phyloP scores from a whole-genome alignment of 2,797 vertebrate genomes.

The Pangasius sanitwongsei region DNA sequence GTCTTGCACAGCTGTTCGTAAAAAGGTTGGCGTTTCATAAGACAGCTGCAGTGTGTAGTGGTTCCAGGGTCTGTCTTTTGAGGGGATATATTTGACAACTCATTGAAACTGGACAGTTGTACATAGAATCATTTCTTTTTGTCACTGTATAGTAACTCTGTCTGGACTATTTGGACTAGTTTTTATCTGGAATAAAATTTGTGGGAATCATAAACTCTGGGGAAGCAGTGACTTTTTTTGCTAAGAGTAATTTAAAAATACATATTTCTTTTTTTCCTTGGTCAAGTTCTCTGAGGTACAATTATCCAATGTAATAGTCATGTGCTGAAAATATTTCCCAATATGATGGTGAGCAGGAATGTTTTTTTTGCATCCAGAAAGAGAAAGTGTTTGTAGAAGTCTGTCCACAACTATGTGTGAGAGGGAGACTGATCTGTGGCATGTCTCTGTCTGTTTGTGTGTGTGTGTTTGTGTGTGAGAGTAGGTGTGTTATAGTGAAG shows the following conservation, averaged over 20 bases:
- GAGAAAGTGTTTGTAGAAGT: slow-evolving; percentile 30
- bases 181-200: background rate
- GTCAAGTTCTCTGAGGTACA: slow-evolving; percentile 18
- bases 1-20: slow-evolving; percentile 28
- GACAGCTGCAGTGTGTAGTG: slow-evolving; percentile 36
- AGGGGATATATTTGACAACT: slow-evolving; percentile 6
- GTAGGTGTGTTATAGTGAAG: background rate
- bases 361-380: slow-evolving; percentile 22
- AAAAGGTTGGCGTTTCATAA: slow-evolving; percentile 16
- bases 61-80: slow-evolving; percentile 18
- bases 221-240: slow-evolving; percentile 8
- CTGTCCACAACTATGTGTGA: slow-evolving; percentile 37
- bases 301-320: slow-evolving; percentile 30
- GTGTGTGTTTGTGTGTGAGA: background rate
- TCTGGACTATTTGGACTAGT: background rate
- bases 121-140: background rate
- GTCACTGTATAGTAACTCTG: slow-evolving; percentile 4
- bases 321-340: slow-evolving; percentile 29
- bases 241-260: slow-evolving; percentile 17
- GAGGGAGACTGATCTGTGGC: background rate
- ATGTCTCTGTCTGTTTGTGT: slow-evolving; percentile 11
- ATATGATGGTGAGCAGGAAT: slow-evolving; percentile 23
- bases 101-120: slow-evolving; percentile 35
- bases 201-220: background rate
- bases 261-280: slow-evolving; percentile 2